Percentiles rank a stretch among this genome's conserved stretches.
Conservation (phyloP, 2,797 vertebrate genomes). For the Mustela erminea region DNA sequence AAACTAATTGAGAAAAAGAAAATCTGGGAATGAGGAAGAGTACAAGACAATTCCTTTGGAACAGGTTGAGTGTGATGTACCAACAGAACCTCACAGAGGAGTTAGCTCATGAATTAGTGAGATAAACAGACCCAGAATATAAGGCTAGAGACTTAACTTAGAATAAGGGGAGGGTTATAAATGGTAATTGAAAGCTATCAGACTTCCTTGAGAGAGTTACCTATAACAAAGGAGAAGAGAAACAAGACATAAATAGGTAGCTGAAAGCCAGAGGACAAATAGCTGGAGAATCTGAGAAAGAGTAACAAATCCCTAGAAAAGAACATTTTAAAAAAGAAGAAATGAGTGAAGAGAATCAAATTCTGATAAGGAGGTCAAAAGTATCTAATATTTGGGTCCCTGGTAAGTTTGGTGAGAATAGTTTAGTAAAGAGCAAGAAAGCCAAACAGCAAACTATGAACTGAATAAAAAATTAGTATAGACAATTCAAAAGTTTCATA, state of each 20-base stretch:
- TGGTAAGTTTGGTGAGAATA: neutral
- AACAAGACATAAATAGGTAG: neutral
- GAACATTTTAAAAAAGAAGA: neutral
- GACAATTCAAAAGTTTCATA: neutral
- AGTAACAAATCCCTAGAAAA: neutral
- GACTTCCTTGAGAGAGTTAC: neutral
- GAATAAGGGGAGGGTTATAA: neutral
- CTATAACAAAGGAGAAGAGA: neutral
- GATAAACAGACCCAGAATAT: neutral
- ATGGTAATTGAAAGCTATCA: neutral
- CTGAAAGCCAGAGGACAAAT: neutral
- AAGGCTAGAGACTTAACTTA: neutral
- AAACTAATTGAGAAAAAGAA: neutral
- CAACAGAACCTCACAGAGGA: neutral
- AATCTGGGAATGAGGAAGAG: neutral
- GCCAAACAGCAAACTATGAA: neutral
- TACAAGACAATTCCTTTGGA: neutral
- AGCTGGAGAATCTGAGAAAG: neutral
- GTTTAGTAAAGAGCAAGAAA: neutral
- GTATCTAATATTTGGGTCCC: neutral
- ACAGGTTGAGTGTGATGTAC: neutral
- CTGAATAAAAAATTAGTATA: neutral
- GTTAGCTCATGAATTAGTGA: neutral
- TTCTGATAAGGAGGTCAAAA: neutral
- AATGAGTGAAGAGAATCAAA: neutral